A percentile compares a stretch with the other conserved stretches of the same genome.
phyloP scores from a whole-genome alignment of 2,113 vertebrate species.

The Silurus asotus region DNA sequence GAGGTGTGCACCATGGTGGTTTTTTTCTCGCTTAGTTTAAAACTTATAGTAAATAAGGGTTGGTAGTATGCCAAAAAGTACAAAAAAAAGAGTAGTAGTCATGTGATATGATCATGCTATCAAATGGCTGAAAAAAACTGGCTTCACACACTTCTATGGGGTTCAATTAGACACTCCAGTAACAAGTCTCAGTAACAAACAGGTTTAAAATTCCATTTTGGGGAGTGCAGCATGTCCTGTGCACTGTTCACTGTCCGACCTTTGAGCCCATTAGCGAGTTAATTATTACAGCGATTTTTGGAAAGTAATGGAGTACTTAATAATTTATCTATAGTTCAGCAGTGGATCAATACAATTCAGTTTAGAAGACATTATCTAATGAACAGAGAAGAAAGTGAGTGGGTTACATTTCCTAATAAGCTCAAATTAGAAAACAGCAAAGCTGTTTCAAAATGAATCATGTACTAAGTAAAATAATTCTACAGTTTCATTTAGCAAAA shows the following conservation, averaged over 20 bases:
- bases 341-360: neutral
- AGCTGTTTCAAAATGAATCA: neutral
- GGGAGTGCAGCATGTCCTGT: neutral
- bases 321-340: neutral
- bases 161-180: neutral
- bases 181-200: conserved; percentile 27
- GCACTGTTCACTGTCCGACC: conserved; percentile 12
- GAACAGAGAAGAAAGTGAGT: neutral
- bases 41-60: neutral
- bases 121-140: neutral
- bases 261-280: conserved; percentile 6
- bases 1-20: too few species aligned
- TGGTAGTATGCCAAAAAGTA: neutral
- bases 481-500: neutral
- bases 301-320: neutral
- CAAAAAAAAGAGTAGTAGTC: neutral
- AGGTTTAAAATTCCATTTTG: conserved; percentile 1
- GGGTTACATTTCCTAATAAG: neutral
- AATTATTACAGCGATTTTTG: conserved; percentile 9
- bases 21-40: too few species aligned
- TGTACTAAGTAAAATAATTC: neutral
- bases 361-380: neutral
- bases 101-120: neutral
- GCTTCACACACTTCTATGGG: neutral
- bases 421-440: neutral